These are phyloP conservation scores for Kradibia gibbosae DNA, from an alignment of 1,140 invertebrate species.

Conservation along the genomic window DNA sequence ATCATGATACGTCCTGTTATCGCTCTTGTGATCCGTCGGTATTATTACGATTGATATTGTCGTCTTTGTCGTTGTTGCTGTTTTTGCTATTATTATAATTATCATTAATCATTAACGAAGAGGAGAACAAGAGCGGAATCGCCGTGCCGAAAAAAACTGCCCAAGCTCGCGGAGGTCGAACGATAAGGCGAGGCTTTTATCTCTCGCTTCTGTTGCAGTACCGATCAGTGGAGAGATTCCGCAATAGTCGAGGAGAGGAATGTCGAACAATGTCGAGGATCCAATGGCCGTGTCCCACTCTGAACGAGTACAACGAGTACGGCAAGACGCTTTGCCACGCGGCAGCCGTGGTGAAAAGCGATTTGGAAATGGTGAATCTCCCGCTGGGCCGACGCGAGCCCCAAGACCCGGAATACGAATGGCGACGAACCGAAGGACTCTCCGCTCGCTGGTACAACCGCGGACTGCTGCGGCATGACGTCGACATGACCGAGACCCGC, in stretches of 20 bases:
- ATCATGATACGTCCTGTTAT: too few relatives aligned
- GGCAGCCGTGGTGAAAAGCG: neutral
- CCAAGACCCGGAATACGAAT: constrained; percentile 8
- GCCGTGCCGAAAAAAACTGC: too few relatives aligned
- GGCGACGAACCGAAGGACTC: too few relatives aligned
- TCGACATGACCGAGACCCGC: too few relatives aligned
- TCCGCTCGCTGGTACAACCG: too few relatives aligned
- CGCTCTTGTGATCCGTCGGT: too few relatives aligned
- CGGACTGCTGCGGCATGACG: too few relatives aligned
- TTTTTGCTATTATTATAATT: too few relatives aligned
- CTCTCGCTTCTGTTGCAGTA: neutral
- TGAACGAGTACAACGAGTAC: neutral
- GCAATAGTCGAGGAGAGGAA: neutral
- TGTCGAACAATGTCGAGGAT: neutral
- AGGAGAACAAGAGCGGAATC: too few relatives aligned
- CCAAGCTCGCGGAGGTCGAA: neutral
- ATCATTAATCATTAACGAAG: too few relatives aligned
- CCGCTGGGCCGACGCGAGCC: neutral
- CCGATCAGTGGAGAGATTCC: neutral
- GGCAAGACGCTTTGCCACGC: neutral
- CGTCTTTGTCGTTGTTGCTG: too few relatives aligned
- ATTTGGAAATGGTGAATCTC: neutral
- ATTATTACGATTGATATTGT: too few relatives aligned
- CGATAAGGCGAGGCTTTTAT: neutral
- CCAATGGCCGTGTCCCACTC: neutral